These are phyloP conservation scores for Macrosoma leucophasiata DNA, from an alignment of 2,888 invertebrate genomes.

Conservation along the genomic window DNA sequence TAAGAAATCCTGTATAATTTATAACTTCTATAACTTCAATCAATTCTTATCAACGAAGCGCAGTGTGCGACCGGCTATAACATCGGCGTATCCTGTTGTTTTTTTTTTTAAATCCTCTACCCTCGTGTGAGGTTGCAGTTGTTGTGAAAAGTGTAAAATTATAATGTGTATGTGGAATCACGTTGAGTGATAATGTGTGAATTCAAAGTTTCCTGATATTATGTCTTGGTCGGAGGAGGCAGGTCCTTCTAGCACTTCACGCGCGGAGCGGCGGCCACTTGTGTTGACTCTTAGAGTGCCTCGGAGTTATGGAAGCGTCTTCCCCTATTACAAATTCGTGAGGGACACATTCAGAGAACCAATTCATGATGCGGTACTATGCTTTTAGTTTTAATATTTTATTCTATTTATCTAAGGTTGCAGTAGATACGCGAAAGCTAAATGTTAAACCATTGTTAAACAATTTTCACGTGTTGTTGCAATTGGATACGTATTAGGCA, in stretches of 20 bases:
- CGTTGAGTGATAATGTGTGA: slow-evolving; percentile 37
- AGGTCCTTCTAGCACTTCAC: slow-evolving; percentile 40
- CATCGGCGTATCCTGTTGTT: slow-evolving; percentile 6
- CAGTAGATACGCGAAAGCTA: no score
- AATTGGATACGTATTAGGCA: no score
- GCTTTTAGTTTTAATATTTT: no score
- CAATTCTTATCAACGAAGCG: slow-evolving; percentile 54
- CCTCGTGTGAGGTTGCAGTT: no score
- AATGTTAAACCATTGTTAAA: no score
- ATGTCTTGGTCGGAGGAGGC: slow-evolving; percentile 40
- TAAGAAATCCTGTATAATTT: slow-evolving; percentile 46
- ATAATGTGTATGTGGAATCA: slow-evolving; percentile 27
- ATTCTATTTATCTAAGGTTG: no score
- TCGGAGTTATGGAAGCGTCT: slow-evolving; percentile 77
- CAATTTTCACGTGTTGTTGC: no score
- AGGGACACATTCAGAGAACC: slow-evolving; percentile 61
- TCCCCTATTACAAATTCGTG: slow-evolving; percentile 78
- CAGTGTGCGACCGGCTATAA: slow-evolving; percentile 24
- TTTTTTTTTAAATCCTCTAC: slow-evolving; percentile 19
- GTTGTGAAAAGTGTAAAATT: no score
- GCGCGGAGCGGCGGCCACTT: slow-evolving; percentile 52
- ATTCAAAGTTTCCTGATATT: slow-evolving; percentile 36
- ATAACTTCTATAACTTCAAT: slow-evolving; percentile 45
- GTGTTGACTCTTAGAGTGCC: slow-evolving; percentile 59
- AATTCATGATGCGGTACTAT: slow-evolving; percentile 51